Evolutionary conservation across 1,140 invertebrate genomes (phyloP).

Genomic region (Hydropsyche tenuis): DNA sequence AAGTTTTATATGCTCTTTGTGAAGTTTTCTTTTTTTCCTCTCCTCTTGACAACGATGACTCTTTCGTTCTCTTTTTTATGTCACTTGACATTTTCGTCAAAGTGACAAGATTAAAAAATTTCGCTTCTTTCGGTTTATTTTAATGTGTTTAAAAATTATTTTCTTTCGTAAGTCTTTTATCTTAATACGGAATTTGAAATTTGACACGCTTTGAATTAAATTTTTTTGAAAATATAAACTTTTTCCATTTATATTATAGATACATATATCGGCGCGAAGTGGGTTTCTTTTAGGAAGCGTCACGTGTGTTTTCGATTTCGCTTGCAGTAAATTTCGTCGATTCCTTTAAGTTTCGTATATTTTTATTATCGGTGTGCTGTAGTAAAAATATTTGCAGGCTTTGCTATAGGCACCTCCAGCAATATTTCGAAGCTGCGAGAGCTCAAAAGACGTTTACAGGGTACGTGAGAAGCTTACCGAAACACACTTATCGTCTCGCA

Average conservation of each 20-base stretch:
- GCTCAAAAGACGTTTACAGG: constrained; percentile 40
- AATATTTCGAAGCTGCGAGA: constrained; percentile 39
- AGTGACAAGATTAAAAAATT: constrained; percentile 10
- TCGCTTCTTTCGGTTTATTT: background rate
- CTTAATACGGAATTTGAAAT: background rate
- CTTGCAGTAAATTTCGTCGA: background rate
- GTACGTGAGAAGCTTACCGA: constrained; percentile 36
- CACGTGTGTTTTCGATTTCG: background rate
- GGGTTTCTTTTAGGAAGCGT: background rate
- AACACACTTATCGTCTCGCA: constrained; percentile 27
- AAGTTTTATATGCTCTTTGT: constrained; percentile 41
- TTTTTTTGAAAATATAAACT: background rate
- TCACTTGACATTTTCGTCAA: background rate
- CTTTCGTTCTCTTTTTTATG: constrained; percentile 5
- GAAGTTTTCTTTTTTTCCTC: constrained; percentile 30
- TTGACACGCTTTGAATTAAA: background rate
- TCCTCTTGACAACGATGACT: background rate
- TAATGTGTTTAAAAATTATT: too few relatives aligned
- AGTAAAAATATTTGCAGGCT: constrained; percentile 38
- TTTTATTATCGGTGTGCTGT: constrained; percentile 29
- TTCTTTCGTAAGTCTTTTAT: too few relatives aligned
- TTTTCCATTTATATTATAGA: background rate
- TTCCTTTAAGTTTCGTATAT: constrained; percentile 29
- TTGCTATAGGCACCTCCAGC: constrained; percentile 21
- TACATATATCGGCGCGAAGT: background rate